Evolutionary conservation across 2,888 invertebrate genomes (phyloP).

Genomic region (Calephelis perditalis): DNA sequence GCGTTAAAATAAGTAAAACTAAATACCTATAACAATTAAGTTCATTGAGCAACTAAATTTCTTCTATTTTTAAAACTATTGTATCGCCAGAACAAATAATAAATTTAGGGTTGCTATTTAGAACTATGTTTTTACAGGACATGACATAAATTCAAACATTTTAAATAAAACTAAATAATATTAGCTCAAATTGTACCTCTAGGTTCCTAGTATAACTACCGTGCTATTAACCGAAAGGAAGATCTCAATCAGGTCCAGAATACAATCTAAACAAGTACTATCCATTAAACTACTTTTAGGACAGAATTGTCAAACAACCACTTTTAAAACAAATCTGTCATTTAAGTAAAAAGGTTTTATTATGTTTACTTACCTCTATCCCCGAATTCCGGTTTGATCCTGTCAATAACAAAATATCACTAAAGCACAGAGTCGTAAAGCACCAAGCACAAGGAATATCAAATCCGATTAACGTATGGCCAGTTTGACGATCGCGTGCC

Average conservation of each 20-base stretch:
- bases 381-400: conserved; percentile 8
- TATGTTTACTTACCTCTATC: background rate
- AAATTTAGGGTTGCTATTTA: no score
- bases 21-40: no score
- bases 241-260: conserved; percentile 5
- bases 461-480: background rate
- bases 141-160: no score
- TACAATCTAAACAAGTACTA: background rate
- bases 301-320: no score
- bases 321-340: background rate
- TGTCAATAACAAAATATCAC: conserved; percentile 4
- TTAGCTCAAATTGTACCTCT: no score
- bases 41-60: no score
- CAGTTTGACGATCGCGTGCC: background rate
- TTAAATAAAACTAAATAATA: no score
- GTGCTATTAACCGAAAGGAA: background rate
- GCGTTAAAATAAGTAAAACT: no score
- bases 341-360: background rate
- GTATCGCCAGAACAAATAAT: no score
- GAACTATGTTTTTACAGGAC: no score
- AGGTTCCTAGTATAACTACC: no score
- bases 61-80: no score
- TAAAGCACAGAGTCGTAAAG: background rate
- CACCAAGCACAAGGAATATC: conserved; percentile 7
- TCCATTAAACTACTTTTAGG: background rate